phyloP scores from a whole-genome alignment of 2,113 vertebrate genomes.

The Chitala chitala region DNA sequence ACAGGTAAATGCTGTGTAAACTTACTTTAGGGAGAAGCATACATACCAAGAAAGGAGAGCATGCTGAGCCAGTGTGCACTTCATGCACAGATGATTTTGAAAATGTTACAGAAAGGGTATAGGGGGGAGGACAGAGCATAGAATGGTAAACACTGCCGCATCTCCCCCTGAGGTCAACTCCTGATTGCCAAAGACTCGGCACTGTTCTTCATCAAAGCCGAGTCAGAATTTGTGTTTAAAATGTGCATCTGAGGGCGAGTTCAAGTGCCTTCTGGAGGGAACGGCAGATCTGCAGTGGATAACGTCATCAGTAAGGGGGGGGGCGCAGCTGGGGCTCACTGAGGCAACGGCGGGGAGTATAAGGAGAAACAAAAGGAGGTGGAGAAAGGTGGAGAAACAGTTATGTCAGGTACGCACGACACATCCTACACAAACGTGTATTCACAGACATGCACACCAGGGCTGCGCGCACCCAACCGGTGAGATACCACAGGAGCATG shows the following conservation, averaged over 20 bases:
- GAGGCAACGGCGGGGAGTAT: background rate
- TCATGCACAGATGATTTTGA: background rate
- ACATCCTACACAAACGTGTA: background rate
- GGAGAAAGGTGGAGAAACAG: background rate
- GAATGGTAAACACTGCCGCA: background rate
- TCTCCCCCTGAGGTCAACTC: background rate
- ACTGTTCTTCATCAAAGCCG: slow-evolving; percentile 4
- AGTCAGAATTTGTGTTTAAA: slow-evolving; percentile 2
- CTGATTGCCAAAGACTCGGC: background rate
- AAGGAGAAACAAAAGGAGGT: background rate
- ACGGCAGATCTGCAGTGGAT: background rate
- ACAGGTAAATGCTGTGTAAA: too few relatives aligned
- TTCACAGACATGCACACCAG: slow-evolving; percentile 16
- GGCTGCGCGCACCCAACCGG: too few relatives aligned
- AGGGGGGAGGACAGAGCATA: background rate
- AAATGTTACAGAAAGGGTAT: background rate
- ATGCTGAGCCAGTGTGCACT: too few relatives aligned
- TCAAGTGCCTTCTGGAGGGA: background rate
- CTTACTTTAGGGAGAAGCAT: too few relatives aligned
- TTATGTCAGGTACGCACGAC: too few relatives aligned
- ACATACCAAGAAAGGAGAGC: too few relatives aligned
- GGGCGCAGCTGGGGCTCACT: background rate
- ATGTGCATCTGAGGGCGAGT: background rate
- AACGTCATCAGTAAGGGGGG: slow-evolving; percentile 7
- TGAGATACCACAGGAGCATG: too few relatives aligned